phyloP scores from a whole-genome alignment of 2,888 invertebrate species.

The Himalopsyche kuldschensis region DNA sequence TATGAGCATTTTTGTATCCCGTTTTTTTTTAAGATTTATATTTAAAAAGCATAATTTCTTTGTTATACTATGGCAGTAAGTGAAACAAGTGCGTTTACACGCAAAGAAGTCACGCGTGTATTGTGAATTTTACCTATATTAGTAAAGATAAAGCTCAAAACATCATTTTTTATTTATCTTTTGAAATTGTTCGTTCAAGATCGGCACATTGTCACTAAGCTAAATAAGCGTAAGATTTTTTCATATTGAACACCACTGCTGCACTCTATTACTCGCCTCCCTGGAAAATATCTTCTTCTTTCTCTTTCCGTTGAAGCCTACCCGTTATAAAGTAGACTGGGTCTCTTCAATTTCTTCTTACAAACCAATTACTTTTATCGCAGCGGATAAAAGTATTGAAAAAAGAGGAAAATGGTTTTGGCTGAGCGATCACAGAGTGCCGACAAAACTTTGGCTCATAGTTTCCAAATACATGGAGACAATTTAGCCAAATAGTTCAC shows the following conservation, averaged over 20 bases:
- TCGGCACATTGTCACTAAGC: no score
- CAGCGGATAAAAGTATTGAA: conserved; percentile 36
- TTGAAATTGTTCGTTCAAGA: no score
- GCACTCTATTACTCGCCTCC: conserved; percentile 7
- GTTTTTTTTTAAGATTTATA: no score
- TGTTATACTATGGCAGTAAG: no score
- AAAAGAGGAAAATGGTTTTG: conserved; percentile 21
- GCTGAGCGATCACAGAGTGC: conserved; percentile 21
- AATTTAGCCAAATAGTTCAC: not conserved
- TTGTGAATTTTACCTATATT: no score
- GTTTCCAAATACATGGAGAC: not conserved
- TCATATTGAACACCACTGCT: not conserved
- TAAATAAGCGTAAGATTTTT: no score
- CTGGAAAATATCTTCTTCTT: conserved; percentile 2
- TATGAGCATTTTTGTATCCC: no score
- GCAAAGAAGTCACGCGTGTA: no score
- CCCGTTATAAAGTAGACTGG: conserved; percentile 23
- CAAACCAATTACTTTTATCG: conserved; percentile 38
- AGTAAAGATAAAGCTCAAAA: no score
- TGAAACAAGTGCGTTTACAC: no score
- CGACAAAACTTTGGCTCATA: not conserved
- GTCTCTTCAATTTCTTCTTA: conserved; percentile 31
- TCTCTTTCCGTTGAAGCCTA: not conserved
- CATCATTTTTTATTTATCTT: no score
- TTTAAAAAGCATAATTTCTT: no score